Evolutionary conservation across 2,797 vertebrate genomes (phyloP).

Genomic region (Anguilla megastoma): DNA sequence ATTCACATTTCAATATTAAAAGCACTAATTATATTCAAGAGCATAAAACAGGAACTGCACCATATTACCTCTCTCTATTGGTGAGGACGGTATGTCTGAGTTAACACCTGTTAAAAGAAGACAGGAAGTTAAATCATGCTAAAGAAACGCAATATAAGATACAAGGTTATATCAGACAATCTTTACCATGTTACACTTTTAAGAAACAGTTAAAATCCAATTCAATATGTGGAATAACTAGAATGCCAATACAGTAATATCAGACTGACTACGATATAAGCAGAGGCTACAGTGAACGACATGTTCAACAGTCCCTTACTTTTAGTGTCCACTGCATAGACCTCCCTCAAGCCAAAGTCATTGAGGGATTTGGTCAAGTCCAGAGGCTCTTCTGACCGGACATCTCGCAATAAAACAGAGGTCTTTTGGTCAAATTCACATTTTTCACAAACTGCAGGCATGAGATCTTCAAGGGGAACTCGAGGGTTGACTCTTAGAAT

Average conservation of each 20-base stretch:
- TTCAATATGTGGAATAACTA: neutral
- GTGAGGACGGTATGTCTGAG: slow-evolving; percentile 7
- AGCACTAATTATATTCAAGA: neutral
- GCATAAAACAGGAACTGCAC: neutral
- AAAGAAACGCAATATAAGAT: neutral
- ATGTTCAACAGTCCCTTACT: slow-evolving; percentile 48
- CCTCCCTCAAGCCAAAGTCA: slow-evolving; percentile 86
- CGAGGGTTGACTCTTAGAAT: slow-evolving; percentile 88
- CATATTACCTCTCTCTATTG: slow-evolving; percentile 29
- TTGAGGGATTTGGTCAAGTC: slow-evolving; percentile 84
- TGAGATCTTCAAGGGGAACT: slow-evolving; percentile 78
- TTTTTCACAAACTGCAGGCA: slow-evolving; percentile 83
- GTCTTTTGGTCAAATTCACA: slow-evolving; percentile 83
- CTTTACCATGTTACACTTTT: neutral
- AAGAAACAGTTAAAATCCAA: neutral
- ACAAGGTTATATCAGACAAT: neutral
- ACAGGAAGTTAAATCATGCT: slow-evolving; percentile 4
- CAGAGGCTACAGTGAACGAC: neutral
- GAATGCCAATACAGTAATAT: neutral
- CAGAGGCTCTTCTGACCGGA: slow-evolving; percentile 75
- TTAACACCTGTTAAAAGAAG: slow-evolving; percentile 23
- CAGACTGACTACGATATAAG: neutral
- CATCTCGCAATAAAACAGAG: slow-evolving; percentile 79
- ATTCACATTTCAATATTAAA: neutral
- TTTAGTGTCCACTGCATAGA: slow-evolving; percentile 83